A percentile compares a stretch with the other conserved stretches of the same genome.
Evolutionary conservation across 1,140 invertebrate species (phyloP).

Genomic region (Aphaenogaster ashmeadi): DNA sequence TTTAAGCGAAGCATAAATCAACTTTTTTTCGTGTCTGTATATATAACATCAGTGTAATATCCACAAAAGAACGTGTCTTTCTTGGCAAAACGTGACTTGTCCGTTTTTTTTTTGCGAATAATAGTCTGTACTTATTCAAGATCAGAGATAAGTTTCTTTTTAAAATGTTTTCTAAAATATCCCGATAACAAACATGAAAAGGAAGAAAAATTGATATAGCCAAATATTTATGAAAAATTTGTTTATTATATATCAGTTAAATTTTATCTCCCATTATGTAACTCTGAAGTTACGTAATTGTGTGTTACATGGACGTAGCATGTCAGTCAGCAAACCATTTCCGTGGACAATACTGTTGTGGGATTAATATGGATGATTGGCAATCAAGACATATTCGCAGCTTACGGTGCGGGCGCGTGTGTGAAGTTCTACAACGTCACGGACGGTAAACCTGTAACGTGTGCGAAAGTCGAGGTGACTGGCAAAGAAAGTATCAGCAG

Average conservation of each 20-base stretch:
- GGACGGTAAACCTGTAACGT: conserved; percentile 73
- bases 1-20: neutral
- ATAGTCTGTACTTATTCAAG: neutral
- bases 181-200: neutral
- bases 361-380: conserved; percentile 83
- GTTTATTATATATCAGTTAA: conserved; percentile 32
- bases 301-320: conserved; percentile 71
- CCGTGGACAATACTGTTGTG: conserved; percentile 81
- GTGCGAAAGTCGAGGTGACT: conserved; percentile 79
- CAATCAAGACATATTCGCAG: conserved; percentile 80
- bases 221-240: conserved; percentile 5
- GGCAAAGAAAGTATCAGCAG: conserved; percentile 80
- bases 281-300: conserved; percentile 1
- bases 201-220: neutral
- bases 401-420: conserved; percentile 80
- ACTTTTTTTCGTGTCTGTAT: neutral
- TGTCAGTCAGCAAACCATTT: conserved; percentile 77
- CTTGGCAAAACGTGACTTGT: neutral
- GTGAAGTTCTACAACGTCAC: conserved; percentile 82
- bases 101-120: neutral
- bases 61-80: neutral
- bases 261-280: neutral
- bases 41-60: neutral
- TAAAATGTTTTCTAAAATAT: neutral
- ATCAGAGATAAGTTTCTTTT: neutral